phyloP scores from a whole-genome alignment of 37 sponge, comb jelly and placozoan species.

The Axinella damicornis region DNA sequence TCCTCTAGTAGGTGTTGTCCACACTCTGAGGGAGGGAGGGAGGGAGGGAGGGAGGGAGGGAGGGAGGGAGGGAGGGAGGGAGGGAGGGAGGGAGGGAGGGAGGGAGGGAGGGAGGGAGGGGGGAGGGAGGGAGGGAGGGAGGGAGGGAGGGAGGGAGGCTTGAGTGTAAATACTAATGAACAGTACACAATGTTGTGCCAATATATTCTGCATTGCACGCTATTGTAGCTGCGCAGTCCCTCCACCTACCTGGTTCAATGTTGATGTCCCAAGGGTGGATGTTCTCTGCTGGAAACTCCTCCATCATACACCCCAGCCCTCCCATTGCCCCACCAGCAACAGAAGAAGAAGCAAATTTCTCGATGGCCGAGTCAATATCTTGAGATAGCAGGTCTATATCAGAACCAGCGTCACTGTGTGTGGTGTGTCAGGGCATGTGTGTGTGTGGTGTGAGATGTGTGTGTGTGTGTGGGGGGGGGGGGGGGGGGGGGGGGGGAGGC shows the following conservation, averaged over 20 bases:
- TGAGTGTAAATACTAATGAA: too few species aligned
- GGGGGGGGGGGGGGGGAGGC: too few species aligned
- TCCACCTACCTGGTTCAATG: not conserved
- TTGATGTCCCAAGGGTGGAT: slow-evolving; percentile 16
- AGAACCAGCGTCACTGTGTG: not conserved
- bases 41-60: too few species aligned
- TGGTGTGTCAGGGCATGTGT: too few species aligned
- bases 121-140: not conserved
- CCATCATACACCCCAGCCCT: not conserved
- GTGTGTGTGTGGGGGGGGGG: too few species aligned
- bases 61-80: too few species aligned
- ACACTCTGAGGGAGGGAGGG: not conserved
- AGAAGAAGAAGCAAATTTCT: slow-evolving; percentile 6
- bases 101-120: too few species aligned
- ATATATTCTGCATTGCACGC: not conserved
- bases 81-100: too few species aligned
- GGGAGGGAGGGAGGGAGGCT: too few species aligned
- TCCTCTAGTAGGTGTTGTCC: slow-evolving; percentile 34
- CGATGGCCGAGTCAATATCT: slow-evolving; percentile 59
- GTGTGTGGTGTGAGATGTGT: too few species aligned
- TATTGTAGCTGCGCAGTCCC: not conserved
- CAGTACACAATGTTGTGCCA: not conserved
- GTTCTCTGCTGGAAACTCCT: slow-evolving; percentile 27
- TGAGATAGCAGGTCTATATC: slow-evolving; percentile 34
- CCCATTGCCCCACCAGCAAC: not conserved